A percentile compares a stretch with the other conserved stretches of the same genome.
Evolutionary conservation across 2,888 invertebrate genomes (phyloP).

Genomic region (Pomacea canaliculata): DNA sequence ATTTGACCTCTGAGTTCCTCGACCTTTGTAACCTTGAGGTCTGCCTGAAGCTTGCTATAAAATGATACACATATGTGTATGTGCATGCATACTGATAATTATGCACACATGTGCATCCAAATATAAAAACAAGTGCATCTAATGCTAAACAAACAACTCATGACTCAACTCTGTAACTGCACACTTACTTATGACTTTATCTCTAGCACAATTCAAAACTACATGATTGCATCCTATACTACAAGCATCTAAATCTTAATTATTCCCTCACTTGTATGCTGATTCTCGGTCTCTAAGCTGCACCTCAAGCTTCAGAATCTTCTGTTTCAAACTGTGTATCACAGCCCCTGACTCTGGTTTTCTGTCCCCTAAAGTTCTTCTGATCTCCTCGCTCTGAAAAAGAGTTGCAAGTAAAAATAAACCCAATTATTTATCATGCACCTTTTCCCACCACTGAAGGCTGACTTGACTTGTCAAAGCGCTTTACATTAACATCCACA

Average conservation of each 20-base stretch:
- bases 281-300: slow-evolving; percentile 66
- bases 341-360: slow-evolving; percentile 65
- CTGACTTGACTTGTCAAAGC: too few species aligned
- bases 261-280: slow-evolving; percentile 55
- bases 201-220: too few species aligned
- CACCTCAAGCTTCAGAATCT: slow-evolving; percentile 67
- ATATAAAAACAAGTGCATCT: too few species aligned
- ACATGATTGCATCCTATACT: too few species aligned
- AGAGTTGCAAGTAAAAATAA: background rate
- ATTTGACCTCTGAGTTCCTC: slow-evolving; percentile 67
- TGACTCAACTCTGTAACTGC: too few species aligned
- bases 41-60: slow-evolving; percentile 65
- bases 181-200: too few species aligned
- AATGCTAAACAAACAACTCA: too few species aligned
- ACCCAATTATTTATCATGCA: too few species aligned
- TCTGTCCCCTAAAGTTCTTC: slow-evolving; percentile 64
- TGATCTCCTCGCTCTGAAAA: slow-evolving; percentile 64
- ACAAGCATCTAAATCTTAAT: too few species aligned
- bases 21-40: slow-evolving; percentile 67
- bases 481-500: too few species aligned
- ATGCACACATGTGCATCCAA: background rate
- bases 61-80: background rate
- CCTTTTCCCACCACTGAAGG: too few species aligned
- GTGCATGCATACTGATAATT: background rate
- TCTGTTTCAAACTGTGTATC: slow-evolving; percentile 68